Base-by-base conservation (phyloP, 1,140 invertebrate genomes). In the Ceratitis capitata region DNA sequence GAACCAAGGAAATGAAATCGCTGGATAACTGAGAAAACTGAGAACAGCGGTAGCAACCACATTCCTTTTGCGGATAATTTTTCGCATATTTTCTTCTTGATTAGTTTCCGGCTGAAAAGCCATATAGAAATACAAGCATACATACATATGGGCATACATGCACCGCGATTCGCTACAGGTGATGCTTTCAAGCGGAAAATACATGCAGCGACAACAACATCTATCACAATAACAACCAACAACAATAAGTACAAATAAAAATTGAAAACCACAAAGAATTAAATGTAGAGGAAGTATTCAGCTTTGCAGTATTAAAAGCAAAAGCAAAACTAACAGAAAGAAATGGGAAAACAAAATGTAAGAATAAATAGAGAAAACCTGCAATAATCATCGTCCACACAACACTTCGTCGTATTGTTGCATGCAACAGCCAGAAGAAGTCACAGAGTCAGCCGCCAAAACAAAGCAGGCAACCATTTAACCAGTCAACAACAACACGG, bases 11-110 rank as follows among this genome's bases (percentile, higher is more conserved):
- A 69, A 69, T 69, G 61, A 35, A 69, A 69, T n/a, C 35, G 39
- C 45, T 10, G 29, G n/a, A 29, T 49, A 83, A 23, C 32, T 47
- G 49, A 29, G n/a, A 82, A 47, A 45, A 42, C 12, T 26, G 51
- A 82, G 29, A 83, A 83, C 51, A 83, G 53, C 35, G 45, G 49
- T 9, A 51, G 35, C 82, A 83, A 83, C 82, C 47, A 35, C 82
- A 83, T 78, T 78, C 69, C 69, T 78, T n/a, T 78, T 78, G 69
- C 45, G 39, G n/a, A 26, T 47, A 35, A 78, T 78, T 23, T 45
- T 45, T 78, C 69, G 69, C 69, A 78, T 78, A 78, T 78, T 78
- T 78, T 78, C 69, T 78, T 78, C 6, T 78, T 78, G 69, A 78
- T 78, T 78, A 78, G 69, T 78, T 78, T 78, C 69, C 69, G 69